Evolutionary conservation across 2,888 invertebrate genomes (phyloP).

Genomic region (Bembecia ichneumoniformis): DNA sequence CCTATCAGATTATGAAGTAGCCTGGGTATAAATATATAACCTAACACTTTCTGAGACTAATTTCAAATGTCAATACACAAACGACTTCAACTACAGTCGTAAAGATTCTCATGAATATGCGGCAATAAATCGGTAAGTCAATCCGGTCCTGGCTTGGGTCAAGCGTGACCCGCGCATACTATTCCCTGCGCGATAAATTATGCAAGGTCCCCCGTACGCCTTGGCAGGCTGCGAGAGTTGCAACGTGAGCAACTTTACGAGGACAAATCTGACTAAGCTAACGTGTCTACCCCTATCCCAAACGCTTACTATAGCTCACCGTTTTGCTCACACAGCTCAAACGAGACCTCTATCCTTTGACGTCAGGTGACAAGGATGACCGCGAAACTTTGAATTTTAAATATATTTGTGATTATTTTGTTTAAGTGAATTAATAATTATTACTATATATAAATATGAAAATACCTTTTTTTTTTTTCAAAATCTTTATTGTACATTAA

Average conservation of each 20-base stretch:
- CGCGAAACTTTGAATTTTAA: too few relatives aligned
- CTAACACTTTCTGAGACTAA: too few relatives aligned
- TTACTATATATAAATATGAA: too few relatives aligned
- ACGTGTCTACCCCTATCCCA: neutral
- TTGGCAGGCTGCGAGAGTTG: constrained; percentile 48
- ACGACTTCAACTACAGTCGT: neutral
- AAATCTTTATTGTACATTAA: neutral
- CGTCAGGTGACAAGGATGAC: too few relatives aligned
- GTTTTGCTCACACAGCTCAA: neutral
- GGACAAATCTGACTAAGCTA: constrained; percentile 40
- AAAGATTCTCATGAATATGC: neutral
- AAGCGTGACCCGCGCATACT: constrained; percentile 42
- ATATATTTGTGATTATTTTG: too few relatives aligned
- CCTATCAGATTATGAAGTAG: too few relatives aligned
- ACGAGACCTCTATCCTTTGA: neutral
- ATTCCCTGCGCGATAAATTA: constrained; percentile 52
- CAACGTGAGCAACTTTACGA: constrained; percentile 62
- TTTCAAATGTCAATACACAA: neutral
- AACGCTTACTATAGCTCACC: neutral
- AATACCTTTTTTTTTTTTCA: too few relatives aligned
- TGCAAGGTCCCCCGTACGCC: constrained; percentile 33
- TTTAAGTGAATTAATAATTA: too few relatives aligned
- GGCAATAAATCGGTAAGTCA: constrained; percentile 35
- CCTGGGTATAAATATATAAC: too few relatives aligned
- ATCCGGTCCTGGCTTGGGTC: constrained; percentile 48